phyloP scores from a whole-genome alignment of 2,113 vertebrate genomes.

The Microtus ochrogaster region DNA sequence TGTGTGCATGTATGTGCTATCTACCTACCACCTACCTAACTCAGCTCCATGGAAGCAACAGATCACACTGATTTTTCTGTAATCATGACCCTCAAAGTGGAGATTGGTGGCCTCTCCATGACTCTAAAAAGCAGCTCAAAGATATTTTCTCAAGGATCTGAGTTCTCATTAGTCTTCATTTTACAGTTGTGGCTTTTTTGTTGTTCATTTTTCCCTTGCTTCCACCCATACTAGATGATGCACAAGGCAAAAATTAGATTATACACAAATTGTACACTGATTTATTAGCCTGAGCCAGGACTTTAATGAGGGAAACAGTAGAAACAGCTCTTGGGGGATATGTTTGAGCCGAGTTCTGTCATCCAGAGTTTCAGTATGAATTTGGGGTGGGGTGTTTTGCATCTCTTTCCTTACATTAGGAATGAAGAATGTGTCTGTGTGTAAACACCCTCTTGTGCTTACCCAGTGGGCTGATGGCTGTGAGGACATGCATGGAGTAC shows the following conservation, averaged over 20 bases:
- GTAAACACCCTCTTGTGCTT: fast-evolving
- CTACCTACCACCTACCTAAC: neutral
- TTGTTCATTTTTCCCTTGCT: neutral
- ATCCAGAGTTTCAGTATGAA: neutral
- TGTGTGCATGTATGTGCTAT: neutral
- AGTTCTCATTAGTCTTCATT: slow-evolving; percentile 49
- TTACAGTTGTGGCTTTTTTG: slow-evolving; percentile 34
- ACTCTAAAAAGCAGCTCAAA: slow-evolving; percentile 8
- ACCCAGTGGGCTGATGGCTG: fast-evolving
- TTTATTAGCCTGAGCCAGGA: slow-evolving; percentile 64
- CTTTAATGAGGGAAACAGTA: slow-evolving; percentile 53
- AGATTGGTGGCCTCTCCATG: slow-evolving; percentile 21
- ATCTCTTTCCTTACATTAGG: neutral
- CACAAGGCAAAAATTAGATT: slow-evolving; percentile 64
- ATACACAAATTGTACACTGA: slow-evolving; percentile 66
- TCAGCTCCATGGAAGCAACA: neutral
- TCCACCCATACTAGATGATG: slow-evolving; percentile 66
- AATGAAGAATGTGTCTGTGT: neutral
- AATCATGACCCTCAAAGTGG: neutral
- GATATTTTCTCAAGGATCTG: slow-evolving; percentile 51
- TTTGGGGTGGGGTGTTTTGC: neutral
- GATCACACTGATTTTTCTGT: neutral
- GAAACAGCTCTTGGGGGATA: neutral
- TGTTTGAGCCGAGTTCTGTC: neutral
- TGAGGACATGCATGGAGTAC: neutral